Evolutionary conservation across 2,797 vertebrate genomes (phyloP), one percentile per base, ranked within the genome.

Genomic region (Acomys russatus): DNA sequence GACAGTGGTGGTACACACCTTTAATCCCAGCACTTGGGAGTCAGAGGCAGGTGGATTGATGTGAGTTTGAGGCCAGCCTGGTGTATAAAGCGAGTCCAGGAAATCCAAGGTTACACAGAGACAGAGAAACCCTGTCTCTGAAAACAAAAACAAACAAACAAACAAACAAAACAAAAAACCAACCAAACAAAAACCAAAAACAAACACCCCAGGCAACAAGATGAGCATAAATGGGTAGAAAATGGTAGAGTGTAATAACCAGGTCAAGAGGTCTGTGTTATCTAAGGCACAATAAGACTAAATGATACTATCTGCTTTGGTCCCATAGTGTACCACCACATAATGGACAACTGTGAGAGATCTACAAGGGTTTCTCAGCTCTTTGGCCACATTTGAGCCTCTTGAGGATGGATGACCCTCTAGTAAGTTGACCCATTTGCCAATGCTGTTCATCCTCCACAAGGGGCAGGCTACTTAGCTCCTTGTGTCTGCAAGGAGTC

Each of bases 221-320:
- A 61, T 73, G 35, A 51, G 44, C 56, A 86, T 12, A 28, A 0
- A 6, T 59, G 77, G 33, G 35, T 17, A 61, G 63, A 64, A 84
- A 86, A 76, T 63, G 6, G 22, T 88, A 22, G 18, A 38, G 44
- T 14, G 49, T 28, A 33, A 80, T 68, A 44, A 28, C 4, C 35
- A 49, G 85, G 51, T 61, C 51, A 71, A 33, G 23, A 88, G 38
- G 38, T 38, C 10, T 11, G 9, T 44, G 9, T 77, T 74, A 68
- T 68, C 14, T 0, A 51, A 90, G n/a, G 8, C 63, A 17, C 17
- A 94, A 97, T 94, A 44, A 61, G 92, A 6, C 23, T 15, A 28
- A 91, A 91, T 96, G 77, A 84, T 93, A 89, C 71, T 78, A 33
- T 97, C 93, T 97, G 96, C 87, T 96, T 96, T 96, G 92, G 70